A percentile compares a stretch with the other conserved stretches of the same genome.
These are phyloP conservation scores for Diogma glabrata DNA, from an alignment of 2,888 invertebrate genomes.

Conservation along the genomic window DNA sequence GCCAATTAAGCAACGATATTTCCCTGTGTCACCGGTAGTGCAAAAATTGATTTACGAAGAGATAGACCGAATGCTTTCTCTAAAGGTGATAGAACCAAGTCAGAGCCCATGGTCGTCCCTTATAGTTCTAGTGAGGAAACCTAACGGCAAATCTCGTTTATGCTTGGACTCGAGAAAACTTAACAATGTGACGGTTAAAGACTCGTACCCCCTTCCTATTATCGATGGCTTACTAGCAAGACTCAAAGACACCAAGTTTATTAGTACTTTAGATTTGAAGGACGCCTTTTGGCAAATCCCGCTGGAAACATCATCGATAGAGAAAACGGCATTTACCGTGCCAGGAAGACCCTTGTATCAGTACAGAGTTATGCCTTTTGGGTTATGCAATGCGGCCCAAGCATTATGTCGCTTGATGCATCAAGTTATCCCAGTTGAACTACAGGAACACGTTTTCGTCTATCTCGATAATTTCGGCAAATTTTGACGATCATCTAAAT, in stretches of 20 bases:
- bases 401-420: neutral
- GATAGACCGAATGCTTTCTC: too few relatives aligned
- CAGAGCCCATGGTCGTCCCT: too few relatives aligned
- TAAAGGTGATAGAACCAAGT: too few relatives aligned
- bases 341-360: neutral
- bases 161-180: too few relatives aligned
- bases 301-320: too few relatives aligned
- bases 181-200: too few relatives aligned
- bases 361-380: neutral
- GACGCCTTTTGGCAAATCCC: neutral
- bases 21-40: too few relatives aligned
- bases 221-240: neutral
- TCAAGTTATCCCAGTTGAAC: neutral
- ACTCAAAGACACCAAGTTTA: neutral
- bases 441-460: neutral
- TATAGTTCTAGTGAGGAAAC: too few relatives aligned
- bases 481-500: too few relatives aligned
- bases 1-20: too few relatives aligned
- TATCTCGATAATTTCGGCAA: neutral
- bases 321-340: neutral
- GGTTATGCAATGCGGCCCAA: neutral
- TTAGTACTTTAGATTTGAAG: neutral
- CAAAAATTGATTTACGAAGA: too few relatives aligned
- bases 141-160: too few relatives aligned
- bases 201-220: neutral